phyloP scores from a whole-genome alignment of 2,888 invertebrate species.

The Electrophaes corylata region DNA sequence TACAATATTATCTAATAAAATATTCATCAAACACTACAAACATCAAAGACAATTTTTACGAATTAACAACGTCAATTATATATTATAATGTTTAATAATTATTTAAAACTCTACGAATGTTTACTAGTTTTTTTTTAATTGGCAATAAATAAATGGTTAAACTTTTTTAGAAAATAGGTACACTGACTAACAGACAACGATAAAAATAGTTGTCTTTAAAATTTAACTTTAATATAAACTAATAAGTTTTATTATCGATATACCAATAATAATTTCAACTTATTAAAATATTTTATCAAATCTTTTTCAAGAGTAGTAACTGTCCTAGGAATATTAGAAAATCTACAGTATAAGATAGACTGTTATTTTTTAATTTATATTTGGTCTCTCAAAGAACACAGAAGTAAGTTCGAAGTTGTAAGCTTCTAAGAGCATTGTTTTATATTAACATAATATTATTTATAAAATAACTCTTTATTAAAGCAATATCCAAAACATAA shows the following conservation, averaged over 20 bases:
- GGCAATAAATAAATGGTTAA: constrained; percentile 28
- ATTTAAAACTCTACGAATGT: constrained; percentile 44
- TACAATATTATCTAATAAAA: constrained; percentile 15
- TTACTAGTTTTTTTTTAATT: constrained; percentile 42
- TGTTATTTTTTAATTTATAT: constrained; percentile 27
- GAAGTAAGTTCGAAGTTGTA: constrained; percentile 32
- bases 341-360: constrained; percentile 57
- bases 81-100: constrained; percentile 7
- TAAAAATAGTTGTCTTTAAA: neutral
- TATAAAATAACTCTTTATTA: constrained; percentile 36
- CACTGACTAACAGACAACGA: neutral
- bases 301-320: neutral
- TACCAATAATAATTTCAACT: neutral
- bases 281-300: neutral
- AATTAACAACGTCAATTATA: constrained; percentile 44
- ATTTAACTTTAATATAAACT: neutral
- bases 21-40: constrained; percentile 36
- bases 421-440: constrained; percentile 16
- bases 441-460: neutral
- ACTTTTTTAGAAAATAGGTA: constrained; percentile 6
- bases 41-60: constrained; percentile 45
- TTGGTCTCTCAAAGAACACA: constrained; percentile 59
- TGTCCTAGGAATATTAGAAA: constrained; percentile 41
- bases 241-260: neutral
- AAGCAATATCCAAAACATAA: constrained; percentile 52